phyloP scores from a whole-genome alignment of 2,113 vertebrate species.

The Gadus macrocephalus region DNA sequence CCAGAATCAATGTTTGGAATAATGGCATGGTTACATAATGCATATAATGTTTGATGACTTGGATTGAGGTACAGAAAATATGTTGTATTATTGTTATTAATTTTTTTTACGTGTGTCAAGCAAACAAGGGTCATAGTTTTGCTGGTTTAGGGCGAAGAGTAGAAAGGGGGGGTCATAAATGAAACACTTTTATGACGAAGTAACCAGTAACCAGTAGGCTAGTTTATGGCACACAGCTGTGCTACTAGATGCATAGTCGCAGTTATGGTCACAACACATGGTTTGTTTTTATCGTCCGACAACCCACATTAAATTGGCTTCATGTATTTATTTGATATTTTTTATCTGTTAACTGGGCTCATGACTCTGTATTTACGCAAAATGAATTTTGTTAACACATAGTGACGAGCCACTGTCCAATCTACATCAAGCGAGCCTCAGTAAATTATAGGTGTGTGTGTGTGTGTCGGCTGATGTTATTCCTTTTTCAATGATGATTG shows the following conservation, averaged over 20 bases:
- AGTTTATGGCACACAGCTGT: not conserved
- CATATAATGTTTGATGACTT: slow-evolving; percentile 10
- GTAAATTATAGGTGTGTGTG: slow-evolving; percentile 20
- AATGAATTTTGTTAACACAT: slow-evolving; percentile 38
- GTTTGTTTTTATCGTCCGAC: not conserved
- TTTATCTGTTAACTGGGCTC: not conserved
- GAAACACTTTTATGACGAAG: too few species aligned
- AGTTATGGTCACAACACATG: not conserved
- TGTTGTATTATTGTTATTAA: slow-evolving; percentile 29
- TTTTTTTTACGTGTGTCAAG: slow-evolving; percentile 6
- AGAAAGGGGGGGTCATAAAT: too few species aligned
- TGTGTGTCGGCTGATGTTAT: slow-evolving; percentile 22
- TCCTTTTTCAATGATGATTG: not conserved
- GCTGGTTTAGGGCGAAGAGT: too few species aligned
- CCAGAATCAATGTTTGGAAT: slow-evolving; percentile 5
- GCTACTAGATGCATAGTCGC: not conserved
- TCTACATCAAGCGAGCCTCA: slow-evolving; percentile 32
- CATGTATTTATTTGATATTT: not conserved
- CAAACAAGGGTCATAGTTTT: not conserved
- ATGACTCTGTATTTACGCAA: slow-evolving; percentile 30
- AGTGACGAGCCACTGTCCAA: slow-evolving; percentile 64
- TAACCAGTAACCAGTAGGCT: not conserved
- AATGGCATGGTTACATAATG: not conserved
- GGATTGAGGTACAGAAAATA: slow-evolving; percentile 37
- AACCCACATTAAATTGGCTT: not conserved